Conservation (phyloP, 2,888 invertebrate species). For the Acleris cristana region DNA sequence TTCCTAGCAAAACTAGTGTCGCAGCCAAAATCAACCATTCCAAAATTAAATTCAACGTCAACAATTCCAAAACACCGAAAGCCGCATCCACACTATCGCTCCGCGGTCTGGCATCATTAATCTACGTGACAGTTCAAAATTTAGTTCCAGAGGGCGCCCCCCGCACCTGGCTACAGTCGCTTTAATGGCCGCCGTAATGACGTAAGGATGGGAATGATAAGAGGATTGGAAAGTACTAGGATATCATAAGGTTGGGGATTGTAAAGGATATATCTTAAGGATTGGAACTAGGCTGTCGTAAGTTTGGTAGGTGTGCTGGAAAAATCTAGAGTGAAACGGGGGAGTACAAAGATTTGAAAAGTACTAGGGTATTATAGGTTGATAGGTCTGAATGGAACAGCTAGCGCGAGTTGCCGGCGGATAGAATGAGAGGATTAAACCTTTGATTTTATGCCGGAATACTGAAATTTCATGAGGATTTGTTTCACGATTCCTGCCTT, state of each 20-base stretch:
- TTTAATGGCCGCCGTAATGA: conserved; percentile 22
- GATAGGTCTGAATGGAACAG: too few species aligned
- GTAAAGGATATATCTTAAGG: neutral
- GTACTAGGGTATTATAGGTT: too few species aligned
- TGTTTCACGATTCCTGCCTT: too few species aligned
- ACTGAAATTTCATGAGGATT: too few species aligned
- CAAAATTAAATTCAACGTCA: conserved; percentile 5
- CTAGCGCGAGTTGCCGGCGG: too few species aligned
- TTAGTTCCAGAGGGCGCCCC: conserved; percentile 81
- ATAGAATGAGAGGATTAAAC: too few species aligned
- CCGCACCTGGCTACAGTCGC: conserved; percentile 42
- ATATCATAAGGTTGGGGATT: neutral
- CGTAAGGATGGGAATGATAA: conserved; percentile 15
- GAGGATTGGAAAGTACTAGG: conserved; percentile 7
- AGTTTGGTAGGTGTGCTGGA: too few species aligned
- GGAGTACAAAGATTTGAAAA: too few species aligned
- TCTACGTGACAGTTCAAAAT: conserved; percentile 85
- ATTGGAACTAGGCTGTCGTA: neutral
- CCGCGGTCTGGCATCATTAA: conserved; percentile 83
- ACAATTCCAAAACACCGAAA: too few species aligned
- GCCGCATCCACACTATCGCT: conserved; percentile 74
- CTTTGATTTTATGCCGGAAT: too few species aligned
- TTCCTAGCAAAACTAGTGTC: too few species aligned
- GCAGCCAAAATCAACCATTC: neutral
- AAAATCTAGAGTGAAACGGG: too few species aligned